Evolutionary conservation across 2,797 vertebrate genomes (phyloP).

Genomic region (Emys orbicularis): DNA sequence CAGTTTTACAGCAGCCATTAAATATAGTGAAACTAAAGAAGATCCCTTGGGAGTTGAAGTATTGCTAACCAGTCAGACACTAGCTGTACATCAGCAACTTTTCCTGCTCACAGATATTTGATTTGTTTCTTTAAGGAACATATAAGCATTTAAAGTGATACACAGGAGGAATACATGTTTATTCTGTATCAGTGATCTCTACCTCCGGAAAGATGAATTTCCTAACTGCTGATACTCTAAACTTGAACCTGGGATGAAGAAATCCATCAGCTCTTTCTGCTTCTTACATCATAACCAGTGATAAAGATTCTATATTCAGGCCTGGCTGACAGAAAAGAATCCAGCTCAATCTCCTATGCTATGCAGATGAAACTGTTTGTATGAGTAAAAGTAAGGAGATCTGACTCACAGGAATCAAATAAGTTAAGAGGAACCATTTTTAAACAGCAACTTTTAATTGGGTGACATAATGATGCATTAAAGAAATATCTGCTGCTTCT

Average conservation of each 20-base stretch:
- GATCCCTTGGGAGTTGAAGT: not conserved
- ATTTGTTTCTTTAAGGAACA: not conserved
- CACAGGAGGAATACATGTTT: not conserved
- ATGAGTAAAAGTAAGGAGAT: not conserved
- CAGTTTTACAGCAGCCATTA: not conserved
- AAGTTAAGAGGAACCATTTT: not conserved
- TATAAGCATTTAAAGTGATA: not conserved
- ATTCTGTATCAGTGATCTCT: not conserved
- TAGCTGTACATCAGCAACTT: conserved; percentile 7
- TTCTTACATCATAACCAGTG: not conserved
- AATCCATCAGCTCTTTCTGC: not conserved
- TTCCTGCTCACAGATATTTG: not conserved
- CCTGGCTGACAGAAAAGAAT: not conserved
- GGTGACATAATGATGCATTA: not conserved
- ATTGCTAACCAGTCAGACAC: not conserved
- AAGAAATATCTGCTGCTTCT: not conserved
- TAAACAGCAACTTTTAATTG: not conserved
- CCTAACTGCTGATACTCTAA: not conserved
- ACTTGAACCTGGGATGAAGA: not conserved
- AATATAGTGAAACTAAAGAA: not conserved
- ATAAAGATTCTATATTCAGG: not conserved
- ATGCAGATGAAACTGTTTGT: not conserved
- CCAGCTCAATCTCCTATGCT: not conserved
- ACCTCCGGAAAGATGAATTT: not conserved
- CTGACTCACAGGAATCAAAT: not conserved